These are phyloP conservation scores for Arctopsyche grandis DNA, from an alignment of 1,140 invertebrate genomes.

Conservation along the genomic window DNA sequence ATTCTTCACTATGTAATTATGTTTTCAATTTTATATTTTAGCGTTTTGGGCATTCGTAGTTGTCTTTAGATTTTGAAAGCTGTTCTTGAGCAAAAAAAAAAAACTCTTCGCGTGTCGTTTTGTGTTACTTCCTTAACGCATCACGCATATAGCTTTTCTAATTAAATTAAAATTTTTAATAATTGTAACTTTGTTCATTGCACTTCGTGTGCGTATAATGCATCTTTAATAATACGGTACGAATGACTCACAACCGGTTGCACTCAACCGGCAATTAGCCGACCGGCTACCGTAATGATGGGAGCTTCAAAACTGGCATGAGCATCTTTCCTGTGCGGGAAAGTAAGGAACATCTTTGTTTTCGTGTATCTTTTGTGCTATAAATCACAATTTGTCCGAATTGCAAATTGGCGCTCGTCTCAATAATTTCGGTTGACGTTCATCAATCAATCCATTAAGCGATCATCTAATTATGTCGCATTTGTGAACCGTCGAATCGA, in stretches of 20 bases:
- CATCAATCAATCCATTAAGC: background rate
- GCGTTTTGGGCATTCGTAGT: no score
- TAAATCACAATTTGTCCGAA: background rate
- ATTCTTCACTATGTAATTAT: no score
- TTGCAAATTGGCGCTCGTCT: background rate
- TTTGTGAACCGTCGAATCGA: background rate
- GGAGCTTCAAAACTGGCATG: slow-evolving; percentile 2
- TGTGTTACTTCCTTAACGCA: no score
- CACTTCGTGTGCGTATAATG: background rate
- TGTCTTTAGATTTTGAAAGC: no score
- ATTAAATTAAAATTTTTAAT: no score
- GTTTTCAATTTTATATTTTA: no score
- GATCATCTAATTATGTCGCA: background rate
- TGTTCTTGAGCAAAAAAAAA: no score
- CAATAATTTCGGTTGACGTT: background rate
- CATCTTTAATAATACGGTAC: background rate
- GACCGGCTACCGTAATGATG: background rate
- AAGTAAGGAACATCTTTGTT: no score
- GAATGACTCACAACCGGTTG: slow-evolving; percentile 17
- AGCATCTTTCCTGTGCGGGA: background rate
- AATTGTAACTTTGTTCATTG: background rate
- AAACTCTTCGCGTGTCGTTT: no score
- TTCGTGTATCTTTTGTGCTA: background rate
- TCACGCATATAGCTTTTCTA: no score
- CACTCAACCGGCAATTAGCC: background rate